phyloP scores from a whole-genome alignment of 2,113 vertebrate genomes.

The Pluvianellus socialis region DNA sequence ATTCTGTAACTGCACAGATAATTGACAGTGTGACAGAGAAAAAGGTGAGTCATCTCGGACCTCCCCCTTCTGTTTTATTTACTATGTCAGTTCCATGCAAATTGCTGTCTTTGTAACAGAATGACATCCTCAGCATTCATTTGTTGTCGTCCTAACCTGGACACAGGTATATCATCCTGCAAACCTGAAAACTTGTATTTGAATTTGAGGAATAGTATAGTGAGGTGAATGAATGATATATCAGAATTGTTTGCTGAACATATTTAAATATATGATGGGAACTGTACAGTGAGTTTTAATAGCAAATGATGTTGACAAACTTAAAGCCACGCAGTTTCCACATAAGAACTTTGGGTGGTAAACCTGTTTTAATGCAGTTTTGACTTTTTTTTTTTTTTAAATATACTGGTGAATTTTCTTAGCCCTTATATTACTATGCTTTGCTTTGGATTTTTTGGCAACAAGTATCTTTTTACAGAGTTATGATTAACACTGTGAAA shows the following conservation, averaged over 20 bases:
- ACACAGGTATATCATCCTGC: background rate
- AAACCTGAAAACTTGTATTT: background rate
- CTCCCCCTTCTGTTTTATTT: background rate
- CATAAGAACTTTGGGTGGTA: background rate
- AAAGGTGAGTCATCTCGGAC: slow-evolving; percentile 72
- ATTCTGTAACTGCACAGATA: slow-evolving; percentile 80
- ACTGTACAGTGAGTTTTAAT: background rate
- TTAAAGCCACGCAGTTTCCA: background rate
- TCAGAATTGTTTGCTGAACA: background rate
- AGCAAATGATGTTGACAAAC: background rate
- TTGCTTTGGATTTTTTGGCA: background rate
- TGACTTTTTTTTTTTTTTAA: background rate
- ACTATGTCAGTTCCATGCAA: rapidly evolving
- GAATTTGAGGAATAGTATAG: background rate
- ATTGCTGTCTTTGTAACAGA: background rate
- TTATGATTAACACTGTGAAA: background rate
- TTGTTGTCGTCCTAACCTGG: rapidly evolving
- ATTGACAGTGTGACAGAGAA: slow-evolving; percentile 80
- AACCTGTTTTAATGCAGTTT: background rate
- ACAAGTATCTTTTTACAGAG: background rate
- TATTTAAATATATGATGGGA: background rate
- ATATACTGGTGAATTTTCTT: background rate
- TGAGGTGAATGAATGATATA: background rate
- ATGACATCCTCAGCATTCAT: too few species aligned
- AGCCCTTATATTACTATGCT: background rate